phyloP scores from a whole-genome alignment of 2,113 vertebrate genomes.

The Theropithecus gelada region DNA sequence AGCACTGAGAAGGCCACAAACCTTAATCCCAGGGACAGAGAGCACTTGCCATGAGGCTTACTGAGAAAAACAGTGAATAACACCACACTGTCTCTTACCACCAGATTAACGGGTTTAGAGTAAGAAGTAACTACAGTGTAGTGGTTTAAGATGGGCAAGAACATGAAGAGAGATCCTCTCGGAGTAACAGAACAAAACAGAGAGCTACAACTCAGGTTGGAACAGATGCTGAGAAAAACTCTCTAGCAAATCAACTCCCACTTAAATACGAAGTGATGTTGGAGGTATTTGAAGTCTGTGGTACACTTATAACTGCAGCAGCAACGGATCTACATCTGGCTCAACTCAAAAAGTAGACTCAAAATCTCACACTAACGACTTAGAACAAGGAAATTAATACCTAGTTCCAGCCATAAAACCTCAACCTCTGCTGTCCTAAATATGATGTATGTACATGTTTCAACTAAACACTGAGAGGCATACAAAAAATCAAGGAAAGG shows the following conservation, averaged over 20 bases:
- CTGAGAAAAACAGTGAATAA: background rate
- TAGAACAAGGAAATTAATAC: background rate
- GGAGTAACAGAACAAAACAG: background rate
- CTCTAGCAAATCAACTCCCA: background rate
- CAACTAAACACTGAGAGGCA: background rate
- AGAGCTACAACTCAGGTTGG: background rate
- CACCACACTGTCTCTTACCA: background rate
- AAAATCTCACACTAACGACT: background rate
- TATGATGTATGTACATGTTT: background rate
- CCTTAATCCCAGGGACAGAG: background rate
- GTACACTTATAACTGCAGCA: background rate
- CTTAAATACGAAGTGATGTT: background rate
- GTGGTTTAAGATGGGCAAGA: background rate
- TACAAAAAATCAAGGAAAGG: background rate
- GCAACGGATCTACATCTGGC: background rate
- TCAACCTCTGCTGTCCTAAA: background rate
- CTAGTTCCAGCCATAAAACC: background rate
- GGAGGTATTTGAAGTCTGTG: background rate
- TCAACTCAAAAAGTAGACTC: background rate
- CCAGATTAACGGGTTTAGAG: background rate
- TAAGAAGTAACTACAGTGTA: background rate
- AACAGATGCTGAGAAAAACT: background rate
- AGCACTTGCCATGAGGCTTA: background rate
- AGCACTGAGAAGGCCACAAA: background rate
- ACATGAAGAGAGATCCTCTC: background rate